Evolutionary conservation across 2,797 vertebrate genomes (phyloP), one percentile per base, ranked within the genome.

Genomic region (Trachops cirrhosus): DNA sequence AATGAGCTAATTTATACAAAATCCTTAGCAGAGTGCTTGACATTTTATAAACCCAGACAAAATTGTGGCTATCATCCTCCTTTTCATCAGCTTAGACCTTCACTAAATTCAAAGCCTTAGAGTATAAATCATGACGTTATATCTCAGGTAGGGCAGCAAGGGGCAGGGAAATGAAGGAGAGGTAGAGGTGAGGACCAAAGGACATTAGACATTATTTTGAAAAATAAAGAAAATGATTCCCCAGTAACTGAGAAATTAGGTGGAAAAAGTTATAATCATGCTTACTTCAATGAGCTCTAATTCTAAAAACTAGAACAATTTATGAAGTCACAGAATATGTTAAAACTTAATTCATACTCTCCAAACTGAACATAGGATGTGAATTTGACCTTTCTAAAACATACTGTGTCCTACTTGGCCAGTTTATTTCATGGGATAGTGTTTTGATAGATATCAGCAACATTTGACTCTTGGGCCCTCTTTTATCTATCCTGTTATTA

Each of bases 1-100:
- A 93, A 57, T 59, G 26, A 93, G 29, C 32, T 86, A 62, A 91
- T 48, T 86, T 59, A 54, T 77, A 62, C 74, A 59, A 87, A 73
- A 80, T 54, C 7, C 41, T 70, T 78, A 62, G 9, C 41, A 46
- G 46, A 48, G 1, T 64, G 26, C 5, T 80, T 50, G 14, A 6
- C 1, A 52, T 89, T 94, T 59, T 86, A 21, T 57, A 91, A 70
- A 73, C 57, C 1, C 2, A n/a, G 15, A 24, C 26, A 88, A 22
- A 89, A 16, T 1, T 50, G 34, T 86, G 22, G 19, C 22, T 70
- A 19, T 32, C 74, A 22, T 34, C 90, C 48, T 90, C 21, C 15
- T 74, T 74, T 83, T 64, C 54, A 29, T 74, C 10, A 74, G 32
- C 16, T 85, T 9, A 46, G 32, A 26, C 32, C 3, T 59, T 92